phyloP scores from a whole-genome alignment of 2,113 vertebrate species.

The Morone chrysops region DNA sequence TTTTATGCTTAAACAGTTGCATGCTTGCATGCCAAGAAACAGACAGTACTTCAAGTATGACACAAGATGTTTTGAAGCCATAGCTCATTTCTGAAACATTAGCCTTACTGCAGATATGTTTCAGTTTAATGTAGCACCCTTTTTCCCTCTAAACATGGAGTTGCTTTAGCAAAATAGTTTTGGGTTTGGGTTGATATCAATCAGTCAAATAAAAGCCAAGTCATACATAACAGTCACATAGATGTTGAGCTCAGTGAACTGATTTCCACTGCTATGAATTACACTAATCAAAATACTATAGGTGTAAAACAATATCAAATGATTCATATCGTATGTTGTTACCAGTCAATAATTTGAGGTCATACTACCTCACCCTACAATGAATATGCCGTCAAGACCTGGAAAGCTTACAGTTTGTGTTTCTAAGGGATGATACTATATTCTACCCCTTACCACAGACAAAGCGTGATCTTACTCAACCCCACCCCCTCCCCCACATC shows the following conservation, averaged over 20 bases:
- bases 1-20: not conserved
- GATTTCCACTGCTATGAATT: not conserved
- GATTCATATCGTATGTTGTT: not conserved
- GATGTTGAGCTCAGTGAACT: not conserved
- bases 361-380: not conserved
- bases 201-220: not conserved
- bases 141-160: not conserved
- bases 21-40: not conserved
- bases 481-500: slow-evolving; percentile 42
- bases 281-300: not conserved
- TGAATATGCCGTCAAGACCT: not conserved
- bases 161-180: not conserved
- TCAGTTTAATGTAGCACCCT: not conserved
- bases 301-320: not conserved
- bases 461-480: slow-evolving; percentile 47
- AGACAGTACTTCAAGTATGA: not conserved
- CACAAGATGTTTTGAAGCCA: slow-evolving; percentile 1
- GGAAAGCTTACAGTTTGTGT: slow-evolving; percentile 15
- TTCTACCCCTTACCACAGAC: slow-evolving; percentile 41
- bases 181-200: not conserved
- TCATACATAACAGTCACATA: not conserved
- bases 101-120: not conserved
- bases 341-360: not conserved
- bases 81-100: not conserved
- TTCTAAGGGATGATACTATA: slow-evolving; percentile 18